Base-by-base conservation (phyloP, 2,888 invertebrate species). In the Melikaiella ostensackeni region DNA sequence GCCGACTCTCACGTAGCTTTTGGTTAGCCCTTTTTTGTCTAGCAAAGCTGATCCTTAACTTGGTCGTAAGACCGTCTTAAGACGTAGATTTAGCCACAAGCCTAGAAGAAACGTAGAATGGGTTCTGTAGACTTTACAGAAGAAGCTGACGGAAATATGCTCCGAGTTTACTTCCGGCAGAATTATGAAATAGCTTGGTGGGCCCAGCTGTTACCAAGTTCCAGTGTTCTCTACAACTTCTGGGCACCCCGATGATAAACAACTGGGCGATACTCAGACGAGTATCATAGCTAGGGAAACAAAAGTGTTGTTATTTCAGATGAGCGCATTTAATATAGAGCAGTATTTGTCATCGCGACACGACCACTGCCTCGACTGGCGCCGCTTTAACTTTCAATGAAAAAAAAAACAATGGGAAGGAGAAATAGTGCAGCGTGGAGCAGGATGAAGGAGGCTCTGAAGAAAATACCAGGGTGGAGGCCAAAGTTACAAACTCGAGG, bases 281-380 rank as follows among this genome's bases (percentile, higher is more conserved):
- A 50, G 50, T 70, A 50, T 70, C 55, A 70, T 70, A 19, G 55
- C 50, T 33, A 50, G 76, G 77, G 77, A 79, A 80, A 78, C 82
- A 79, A 79, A 80, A 82, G 79, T 79, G 82, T 79, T 79, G 80
- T 79, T 79, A 80, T 79, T 80, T 80, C 80, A 80, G 80, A 77
- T 82, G 82, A 82, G 75, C 80, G 80, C 79, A 57, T 79, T 80
- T 78, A 80, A 82, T 79, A 70, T 70, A 70, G 70, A 70, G 70
- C 46, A 55, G 50, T 70, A 70, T 70, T 70, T 70, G 70, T 70
- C 70, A 46, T 70, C 70, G 70, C 50, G 5, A 50, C 30, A 46
- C 50, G 46, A 46, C 70, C 50, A 33, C 70, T 70, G 70, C 46
- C 70, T 46, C 70, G 46, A 24, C 46, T 30, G 70, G 70, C 70